phyloP scores from a whole-genome alignment of 2,797 vertebrate genomes.

The Aulostomus chinensis region DNA sequence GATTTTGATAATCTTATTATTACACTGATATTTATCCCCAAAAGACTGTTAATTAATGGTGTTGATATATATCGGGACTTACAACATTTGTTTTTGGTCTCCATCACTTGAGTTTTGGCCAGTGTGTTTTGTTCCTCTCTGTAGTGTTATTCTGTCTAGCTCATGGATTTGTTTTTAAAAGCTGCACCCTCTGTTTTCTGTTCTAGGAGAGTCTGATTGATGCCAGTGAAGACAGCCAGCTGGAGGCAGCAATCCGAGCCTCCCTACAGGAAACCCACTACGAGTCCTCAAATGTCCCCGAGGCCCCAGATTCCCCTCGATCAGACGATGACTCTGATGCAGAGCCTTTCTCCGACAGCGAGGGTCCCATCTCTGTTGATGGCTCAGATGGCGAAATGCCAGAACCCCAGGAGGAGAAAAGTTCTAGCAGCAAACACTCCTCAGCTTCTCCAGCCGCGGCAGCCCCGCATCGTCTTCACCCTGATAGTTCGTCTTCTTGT shows the following conservation, averaged over 20 bases:
- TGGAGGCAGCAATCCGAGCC: slow-evolving; percentile 97
- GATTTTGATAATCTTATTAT: too few relatives aligned
- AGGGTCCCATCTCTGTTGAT: slow-evolving; percentile 96
- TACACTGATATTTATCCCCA: too few relatives aligned
- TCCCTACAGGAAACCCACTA: slow-evolving; percentile 98
- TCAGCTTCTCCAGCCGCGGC: slow-evolving; percentile 25
- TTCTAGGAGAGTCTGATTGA: slow-evolving; percentile 97
- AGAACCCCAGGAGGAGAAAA: slow-evolving; percentile 59
- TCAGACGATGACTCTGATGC: slow-evolving; percentile 90
- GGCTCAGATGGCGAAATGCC: slow-evolving; percentile 90
- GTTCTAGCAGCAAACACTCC: slow-evolving; percentile 58
- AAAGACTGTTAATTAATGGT: too few relatives aligned
- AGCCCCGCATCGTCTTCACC: slow-evolving; percentile 67
- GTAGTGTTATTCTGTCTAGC: not conserved
- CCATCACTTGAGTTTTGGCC: not conserved
- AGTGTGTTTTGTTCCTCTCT: not conserved
- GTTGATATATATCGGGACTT: too few relatives aligned
- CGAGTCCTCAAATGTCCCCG: slow-evolving; percentile 88
- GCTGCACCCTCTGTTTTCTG: slow-evolving; percentile 35
- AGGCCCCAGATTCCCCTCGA: slow-evolving; percentile 83
- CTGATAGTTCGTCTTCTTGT: slow-evolving; percentile 79
- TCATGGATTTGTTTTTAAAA: slow-evolving; percentile 28
- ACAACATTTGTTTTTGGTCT: not conserved
- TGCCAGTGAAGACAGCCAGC: slow-evolving; percentile 98
- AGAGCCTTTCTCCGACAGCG: slow-evolving; percentile 97